Percentiles rank a stretch among this genome's conserved stretches.
phyloP scores from a whole-genome alignment of 2,113 vertebrate genomes.

The Mirounga angustirostris region DNA sequence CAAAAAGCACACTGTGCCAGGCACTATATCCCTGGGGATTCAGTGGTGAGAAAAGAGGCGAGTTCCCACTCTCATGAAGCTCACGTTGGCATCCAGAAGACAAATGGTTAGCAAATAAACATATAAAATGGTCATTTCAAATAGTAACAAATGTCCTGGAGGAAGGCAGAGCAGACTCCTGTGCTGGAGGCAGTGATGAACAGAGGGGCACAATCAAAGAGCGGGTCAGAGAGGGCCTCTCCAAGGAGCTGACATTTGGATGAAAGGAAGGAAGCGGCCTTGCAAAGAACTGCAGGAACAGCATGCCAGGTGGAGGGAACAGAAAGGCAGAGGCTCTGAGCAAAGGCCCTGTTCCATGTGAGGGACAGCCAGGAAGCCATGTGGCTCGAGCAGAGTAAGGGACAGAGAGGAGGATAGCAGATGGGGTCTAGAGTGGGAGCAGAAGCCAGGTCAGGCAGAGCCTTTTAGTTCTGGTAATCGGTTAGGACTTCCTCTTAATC shows the following conservation, averaged over 20 bases:
- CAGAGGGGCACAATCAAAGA: neutral
- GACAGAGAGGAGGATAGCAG: fast-evolving
- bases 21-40: neutral
- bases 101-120: neutral
- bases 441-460: neutral
- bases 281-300: neutral
- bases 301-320: neutral
- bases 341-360: neutral
- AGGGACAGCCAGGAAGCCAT: neutral
- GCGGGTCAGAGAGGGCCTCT: neutral
- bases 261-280: neutral
- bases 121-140: neutral
- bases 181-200: neutral
- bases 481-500: neutral
- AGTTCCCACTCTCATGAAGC: neutral
- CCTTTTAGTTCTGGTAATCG: neutral
- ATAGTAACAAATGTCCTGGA: neutral
- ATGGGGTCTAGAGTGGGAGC: neutral
- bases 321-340: neutral
- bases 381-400: neutral
- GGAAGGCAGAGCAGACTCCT: neutral
- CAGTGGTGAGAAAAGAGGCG: neutral
- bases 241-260: neutral
- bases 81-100: neutral
- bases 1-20: neutral